phyloP scores from a whole-genome alignment of 92 coral and sea anemone species.

The Ricordea florida region DNA sequence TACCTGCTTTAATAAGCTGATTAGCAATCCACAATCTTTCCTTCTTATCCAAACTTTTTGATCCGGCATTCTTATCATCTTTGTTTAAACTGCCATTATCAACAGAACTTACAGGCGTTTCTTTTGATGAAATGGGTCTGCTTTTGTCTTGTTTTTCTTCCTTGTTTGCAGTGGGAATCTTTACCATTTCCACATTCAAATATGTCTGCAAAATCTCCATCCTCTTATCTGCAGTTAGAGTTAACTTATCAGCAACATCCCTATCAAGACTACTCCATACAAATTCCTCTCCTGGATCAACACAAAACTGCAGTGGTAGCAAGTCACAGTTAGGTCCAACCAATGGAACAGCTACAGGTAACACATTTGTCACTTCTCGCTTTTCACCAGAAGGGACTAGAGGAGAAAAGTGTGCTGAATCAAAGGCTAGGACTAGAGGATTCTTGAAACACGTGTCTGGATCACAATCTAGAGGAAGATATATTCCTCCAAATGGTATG shows the following conservation, averaged over 20 bases:
- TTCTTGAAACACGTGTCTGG: constrained; percentile 71
- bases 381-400: constrained; percentile 72
- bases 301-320: constrained; percentile 80
- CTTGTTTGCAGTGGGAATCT: constrained; percentile 59
- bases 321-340: constrained; percentile 74
- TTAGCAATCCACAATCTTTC: constrained; percentile 74
- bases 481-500: constrained; percentile 96
- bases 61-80: constrained; percentile 10
- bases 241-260: constrained; percentile 52
- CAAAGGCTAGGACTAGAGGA: constrained; percentile 86
- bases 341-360: constrained; percentile 65
- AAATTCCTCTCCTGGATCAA: constrained; percentile 83
- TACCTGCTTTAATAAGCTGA: constrained; percentile 72
- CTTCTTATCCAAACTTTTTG: constrained; percentile 47
- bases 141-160: constrained; percentile 16
- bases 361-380: constrained; percentile 9
- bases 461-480: constrained; percentile 88
- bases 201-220: constrained; percentile 72
- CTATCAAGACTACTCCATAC: constrained; percentile 71
- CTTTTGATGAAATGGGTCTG: background rate
- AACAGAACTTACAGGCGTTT: background rate
- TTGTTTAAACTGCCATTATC: constrained; percentile 42
- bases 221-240: constrained; percentile 60
- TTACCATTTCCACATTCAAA: constrained; percentile 60
- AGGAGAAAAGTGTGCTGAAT: constrained; percentile 94